These are phyloP conservation scores for Ariolimax columbianus DNA, from an alignment of 2,888 invertebrate species.

Conservation along the genomic window DNA sequence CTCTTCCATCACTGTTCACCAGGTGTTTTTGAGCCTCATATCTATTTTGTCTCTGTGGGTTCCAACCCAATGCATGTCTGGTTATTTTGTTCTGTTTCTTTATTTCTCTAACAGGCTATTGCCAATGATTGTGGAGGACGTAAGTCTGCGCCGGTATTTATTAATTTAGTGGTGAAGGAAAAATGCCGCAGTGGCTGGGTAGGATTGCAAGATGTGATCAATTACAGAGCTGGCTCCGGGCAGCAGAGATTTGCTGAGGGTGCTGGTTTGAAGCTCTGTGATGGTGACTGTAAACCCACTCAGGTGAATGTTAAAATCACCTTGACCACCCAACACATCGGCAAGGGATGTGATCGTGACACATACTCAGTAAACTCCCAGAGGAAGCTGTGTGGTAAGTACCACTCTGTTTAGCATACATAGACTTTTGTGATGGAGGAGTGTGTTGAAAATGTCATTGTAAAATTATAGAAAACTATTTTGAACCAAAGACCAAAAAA, in stretches of 20 bases:
- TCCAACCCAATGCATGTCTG: too few species aligned
- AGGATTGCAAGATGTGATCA: constrained; percentile 86
- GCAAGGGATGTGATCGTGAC: constrained; percentile 97
- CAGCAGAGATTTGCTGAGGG: constrained; percentile 89
- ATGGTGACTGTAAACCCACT: constrained; percentile 79
- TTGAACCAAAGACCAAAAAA: too few species aligned
- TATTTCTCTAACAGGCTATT: constrained; percentile 85
- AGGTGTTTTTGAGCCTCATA: too few species aligned
- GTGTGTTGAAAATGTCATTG: neutral
- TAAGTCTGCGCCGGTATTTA: constrained; percentile 94
- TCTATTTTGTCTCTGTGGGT: constrained; percentile 85
- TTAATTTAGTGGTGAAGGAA: constrained; percentile 94
- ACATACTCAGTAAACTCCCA: constrained; percentile 92
- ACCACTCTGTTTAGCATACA: neutral
- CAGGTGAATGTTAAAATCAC: constrained; percentile 81
- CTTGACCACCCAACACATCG: constrained; percentile 90
- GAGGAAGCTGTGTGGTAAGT: constrained; percentile 88
- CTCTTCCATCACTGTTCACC: too few species aligned
- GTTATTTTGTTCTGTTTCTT: neutral
- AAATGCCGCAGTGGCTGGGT: constrained; percentile 87
- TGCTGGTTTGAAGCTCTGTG: constrained; percentile 81
- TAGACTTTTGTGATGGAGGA: neutral
- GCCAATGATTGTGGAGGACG: constrained; percentile 99
- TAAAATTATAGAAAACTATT: neutral
- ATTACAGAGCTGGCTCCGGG: constrained; percentile 91